A percentile compares a stretch with the other conserved stretches of the same genome.
Evolutionary conservation across 1,140 invertebrate species (phyloP).

Genomic region (Dreissena polymorpha): DNA sequence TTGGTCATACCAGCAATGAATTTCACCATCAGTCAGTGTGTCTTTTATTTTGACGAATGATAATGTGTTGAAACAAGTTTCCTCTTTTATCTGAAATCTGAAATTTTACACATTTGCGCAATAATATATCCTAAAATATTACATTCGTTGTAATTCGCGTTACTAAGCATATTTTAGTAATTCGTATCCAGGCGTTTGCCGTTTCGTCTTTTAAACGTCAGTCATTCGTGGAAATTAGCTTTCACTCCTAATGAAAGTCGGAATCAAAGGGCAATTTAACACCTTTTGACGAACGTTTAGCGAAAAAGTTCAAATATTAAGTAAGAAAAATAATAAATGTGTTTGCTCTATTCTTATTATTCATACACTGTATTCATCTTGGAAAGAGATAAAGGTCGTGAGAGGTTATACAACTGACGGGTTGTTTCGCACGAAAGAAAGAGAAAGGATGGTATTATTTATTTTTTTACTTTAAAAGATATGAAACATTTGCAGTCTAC

Average conservation of each 20-base stretch:
- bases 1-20: not conserved
- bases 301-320: not conserved
- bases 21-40: not conserved
- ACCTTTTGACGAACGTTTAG: constrained; percentile 3
- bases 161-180: not conserved
- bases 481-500: too few species aligned
- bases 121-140: not conserved
- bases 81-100: constrained; percentile 15
- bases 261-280: not conserved
- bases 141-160: constrained; percentile 4
- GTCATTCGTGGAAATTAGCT: constrained; percentile 1
- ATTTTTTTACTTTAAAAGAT: too few species aligned
- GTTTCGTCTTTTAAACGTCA: constrained; percentile 3
- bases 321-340: too few species aligned
- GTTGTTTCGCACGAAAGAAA: too few species aligned
- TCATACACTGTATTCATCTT: too few species aligned
- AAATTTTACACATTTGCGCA: not conserved
- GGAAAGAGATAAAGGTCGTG: too few species aligned
- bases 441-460: too few species aligned
- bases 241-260: not conserved
- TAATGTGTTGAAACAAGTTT: not conserved
- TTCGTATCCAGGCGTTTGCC: constrained; percentile 9
- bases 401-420: too few species aligned
- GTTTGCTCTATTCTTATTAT: too few species aligned
- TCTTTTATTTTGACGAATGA: constrained; percentile 2